Evolutionary conservation across 1,140 invertebrate genomes (phyloP).

Genomic region (Brachionus angularis): DNA sequence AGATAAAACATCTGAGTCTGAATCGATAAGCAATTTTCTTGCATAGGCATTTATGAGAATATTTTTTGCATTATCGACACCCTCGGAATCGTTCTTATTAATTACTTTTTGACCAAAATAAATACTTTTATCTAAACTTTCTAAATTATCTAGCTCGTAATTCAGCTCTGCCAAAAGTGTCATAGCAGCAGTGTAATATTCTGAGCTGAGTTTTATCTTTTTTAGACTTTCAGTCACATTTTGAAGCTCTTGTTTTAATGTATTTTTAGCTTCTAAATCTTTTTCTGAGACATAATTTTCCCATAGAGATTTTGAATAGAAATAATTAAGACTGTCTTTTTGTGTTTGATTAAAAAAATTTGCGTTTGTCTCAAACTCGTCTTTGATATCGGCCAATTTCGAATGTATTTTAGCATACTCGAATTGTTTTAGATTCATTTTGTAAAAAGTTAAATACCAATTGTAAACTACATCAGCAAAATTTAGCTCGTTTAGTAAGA

Average conservation of each 20-base stretch:
- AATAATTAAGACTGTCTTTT: too few relatives aligned
- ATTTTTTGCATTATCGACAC: conserved; percentile 21
- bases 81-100: too few relatives aligned
- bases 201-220: conserved; percentile 17
- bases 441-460: too few relatives aligned
- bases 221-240: not conserved
- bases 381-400: too few relatives aligned
- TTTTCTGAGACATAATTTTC: not conserved
- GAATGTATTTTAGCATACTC: too few relatives aligned
- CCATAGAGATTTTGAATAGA: not conserved
- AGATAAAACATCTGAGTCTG: not conserved
- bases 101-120: not conserved
- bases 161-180: not conserved
- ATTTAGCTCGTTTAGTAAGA: too few relatives aligned
- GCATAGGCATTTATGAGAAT: too few relatives aligned
- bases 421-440: too few relatives aligned
- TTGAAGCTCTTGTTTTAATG: not conserved
- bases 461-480: too few relatives aligned
- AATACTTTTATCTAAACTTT: not conserved
- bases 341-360: too few relatives aligned
- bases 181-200: not conserved
- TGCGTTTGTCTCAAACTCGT: too few relatives aligned
- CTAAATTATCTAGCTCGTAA: not conserved
- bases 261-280: not conserved
- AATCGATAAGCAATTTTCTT: too few relatives aligned